Evolutionary conservation across 2,888 invertebrate genomes (phyloP), one percentile per base, ranked within the genome.

Genomic region (Lasioglossum figueresi): DNA sequence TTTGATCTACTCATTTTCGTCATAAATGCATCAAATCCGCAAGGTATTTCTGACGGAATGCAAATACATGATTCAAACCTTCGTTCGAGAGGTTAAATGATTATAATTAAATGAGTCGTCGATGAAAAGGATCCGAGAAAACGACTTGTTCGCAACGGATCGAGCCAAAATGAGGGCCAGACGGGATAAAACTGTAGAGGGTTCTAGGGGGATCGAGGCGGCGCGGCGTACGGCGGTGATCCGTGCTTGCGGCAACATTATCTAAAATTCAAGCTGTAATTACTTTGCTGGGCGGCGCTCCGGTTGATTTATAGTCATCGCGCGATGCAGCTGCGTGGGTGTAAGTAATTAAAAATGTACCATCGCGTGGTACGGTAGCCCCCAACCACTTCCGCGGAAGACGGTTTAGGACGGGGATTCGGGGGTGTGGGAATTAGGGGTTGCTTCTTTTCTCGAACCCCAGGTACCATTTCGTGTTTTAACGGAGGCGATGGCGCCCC

Each of bases 271-370:
- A 95, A 94, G 94, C 94, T 93, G 95, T 95, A 95, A 95, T 95
- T 95, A 95, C 95, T 95, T 95, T 93, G 94, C 94, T 94, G 95
- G 95, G 94, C 94, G 95, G 94, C 91, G 93, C 92, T 93, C 90
- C 91, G 93, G 93, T 94, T 95, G 95, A 95, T 95, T 95, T 95
- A 95, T 95, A 95, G 95, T 95, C 94, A 95, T 95, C 95, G 95
- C 94, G 92, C 95, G 93, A 94, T 95, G 95, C 95, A 94, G 95
- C 95, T 95, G 95, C 95, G 95, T 95, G 95, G 95, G 95, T 95
- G 95, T 95, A 94, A 95, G 95, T 95, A 95, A 95, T 95, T 95
- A 95, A 95, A 95, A 95, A 95, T 95, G 94, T 95, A 95, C 94
- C 93, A 95, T 95, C 95, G 94, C 95, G 94, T 95, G 95, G 95